Base-by-base conservation (phyloP, 2,113 vertebrate species). In the Rattus rattus region DNA sequence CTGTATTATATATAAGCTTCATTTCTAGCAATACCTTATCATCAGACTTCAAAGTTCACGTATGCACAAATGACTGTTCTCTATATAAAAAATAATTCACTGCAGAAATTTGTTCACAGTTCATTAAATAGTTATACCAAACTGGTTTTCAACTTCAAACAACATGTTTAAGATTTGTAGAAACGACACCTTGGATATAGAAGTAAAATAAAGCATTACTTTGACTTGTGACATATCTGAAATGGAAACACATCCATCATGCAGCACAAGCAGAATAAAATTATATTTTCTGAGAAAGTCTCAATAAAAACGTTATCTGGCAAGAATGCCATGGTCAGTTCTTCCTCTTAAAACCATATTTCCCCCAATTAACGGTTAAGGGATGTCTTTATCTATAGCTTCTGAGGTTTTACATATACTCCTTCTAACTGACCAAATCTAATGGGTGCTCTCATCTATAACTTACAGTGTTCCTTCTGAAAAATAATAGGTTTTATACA, bases 101-200 rank as follows among this genome's bases (percentile, higher is more conserved):
- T 80, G 52, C 5, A 86, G 47, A 96, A 65, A 75, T 94, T 81
- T 76, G 76, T 95, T 94, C 73, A 96, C n/a, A 81, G 92, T 96
- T 98, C 92, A 98, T 90, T 96, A 97, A 97, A 95, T 75, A 92
- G 92, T 95, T 96, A 33, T 92, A 94, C 36, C 85, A 96, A 97
- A 96, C 39, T 94, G 52, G 26, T 92, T 97, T 93, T 88, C 96
- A 96, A 97, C 59, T 94, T 97, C 95, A 54, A 70, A 94, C 90
- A 94, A 54, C 54, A 52, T 86, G 67, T 83, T 96, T 97, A 92
- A 97, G 92, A 93, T 95, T 97, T 98, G 28, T 92, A 88, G 67
- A 97, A 97, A 97, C 97, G 94, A 95, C 94, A 97, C 26, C 36
- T 96, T 98, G 30, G 47, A 96, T 98, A 97, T 52, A 97, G 98